Conservation (phyloP, 2,797 vertebrate genomes). For the Orestias chungarensis region DNA sequence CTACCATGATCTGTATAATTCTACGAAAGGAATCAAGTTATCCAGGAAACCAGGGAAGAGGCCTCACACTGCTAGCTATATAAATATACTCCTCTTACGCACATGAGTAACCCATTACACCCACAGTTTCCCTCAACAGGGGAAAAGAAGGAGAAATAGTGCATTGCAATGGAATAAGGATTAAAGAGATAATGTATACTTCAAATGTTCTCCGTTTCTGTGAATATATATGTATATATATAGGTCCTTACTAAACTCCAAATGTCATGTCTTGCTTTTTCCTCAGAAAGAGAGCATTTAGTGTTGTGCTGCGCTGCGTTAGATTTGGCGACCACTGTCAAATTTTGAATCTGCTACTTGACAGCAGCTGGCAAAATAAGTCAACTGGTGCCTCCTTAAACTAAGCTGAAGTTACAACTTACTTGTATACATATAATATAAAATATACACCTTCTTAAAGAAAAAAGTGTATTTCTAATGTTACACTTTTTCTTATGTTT, state of each 20-base stretch:
- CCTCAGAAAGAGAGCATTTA: slow-evolving; percentile 46
- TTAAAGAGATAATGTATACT: slow-evolving; percentile 45
- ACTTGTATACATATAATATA: too few species aligned
- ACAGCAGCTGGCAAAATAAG: slow-evolving; percentile 39
- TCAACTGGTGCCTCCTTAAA: slow-evolving; percentile 12
- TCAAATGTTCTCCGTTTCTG: slow-evolving; percentile 42
- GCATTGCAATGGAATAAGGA: not conserved
- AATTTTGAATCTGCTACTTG: slow-evolving; percentile 39
- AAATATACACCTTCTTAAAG: not conserved
- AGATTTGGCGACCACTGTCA: slow-evolving; percentile 21
- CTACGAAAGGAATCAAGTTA: slow-evolving; percentile 50
- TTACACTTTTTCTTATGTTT: not conserved
- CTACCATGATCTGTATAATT: slow-evolving; percentile 45
- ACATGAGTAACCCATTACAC: slow-evolving; percentile 68
- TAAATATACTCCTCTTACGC: slow-evolving; percentile 67
- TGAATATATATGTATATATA: slow-evolving; percentile 27
- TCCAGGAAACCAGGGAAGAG: slow-evolving; percentile 59
- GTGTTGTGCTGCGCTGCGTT: slow-evolving; percentile 23
- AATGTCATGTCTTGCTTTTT: slow-evolving; percentile 43
- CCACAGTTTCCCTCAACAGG: slow-evolving; percentile 57
- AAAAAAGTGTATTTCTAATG: not conserved
- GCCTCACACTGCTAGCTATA: slow-evolving; percentile 47
- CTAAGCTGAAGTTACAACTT: slow-evolving; percentile 13
- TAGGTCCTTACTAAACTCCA: slow-evolving; percentile 46
- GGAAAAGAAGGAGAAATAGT: slow-evolving; percentile 42